Conservation (phyloP, 2,797 vertebrate genomes). For the Aselliscus stoliczkanus region DNA sequence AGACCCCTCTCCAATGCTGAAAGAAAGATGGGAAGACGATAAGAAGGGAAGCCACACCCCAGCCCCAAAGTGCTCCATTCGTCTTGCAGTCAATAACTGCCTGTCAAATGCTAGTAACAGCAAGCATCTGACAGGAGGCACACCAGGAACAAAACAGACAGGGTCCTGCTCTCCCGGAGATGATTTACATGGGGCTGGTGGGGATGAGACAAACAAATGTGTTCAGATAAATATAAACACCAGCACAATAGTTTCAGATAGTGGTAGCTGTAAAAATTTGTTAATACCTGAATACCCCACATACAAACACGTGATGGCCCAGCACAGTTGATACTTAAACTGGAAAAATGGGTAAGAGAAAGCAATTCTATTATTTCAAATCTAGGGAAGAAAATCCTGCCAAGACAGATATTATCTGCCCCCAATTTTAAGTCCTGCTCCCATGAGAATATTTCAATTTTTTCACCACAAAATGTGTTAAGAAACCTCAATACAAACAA, state of each 20-base stretch:
- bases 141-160: background rate
- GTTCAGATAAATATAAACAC: background rate
- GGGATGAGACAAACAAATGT: background rate
- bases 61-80: background rate
- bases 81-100: background rate
- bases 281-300: background rate
- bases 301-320: background rate
- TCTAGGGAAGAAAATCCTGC: background rate
- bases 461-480: background rate
- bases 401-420: background rate
- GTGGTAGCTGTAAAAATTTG: background rate
- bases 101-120: too few species aligned
- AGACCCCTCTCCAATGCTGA: conserved; percentile 92
- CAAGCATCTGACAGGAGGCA: background rate
- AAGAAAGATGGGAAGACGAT: background rate
- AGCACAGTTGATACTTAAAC: background rate
- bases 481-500: background rate
- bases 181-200: fast-evolving
- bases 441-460: background rate
- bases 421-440: background rate
- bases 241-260: background rate
- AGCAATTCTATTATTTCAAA: background rate
- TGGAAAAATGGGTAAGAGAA: background rate
- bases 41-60: background rate
- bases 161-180: background rate